These are phyloP conservation scores for Anoplophora glabripennis DNA, from an alignment of 1,140 invertebrate genomes.

Conservation along the genomic window DNA sequence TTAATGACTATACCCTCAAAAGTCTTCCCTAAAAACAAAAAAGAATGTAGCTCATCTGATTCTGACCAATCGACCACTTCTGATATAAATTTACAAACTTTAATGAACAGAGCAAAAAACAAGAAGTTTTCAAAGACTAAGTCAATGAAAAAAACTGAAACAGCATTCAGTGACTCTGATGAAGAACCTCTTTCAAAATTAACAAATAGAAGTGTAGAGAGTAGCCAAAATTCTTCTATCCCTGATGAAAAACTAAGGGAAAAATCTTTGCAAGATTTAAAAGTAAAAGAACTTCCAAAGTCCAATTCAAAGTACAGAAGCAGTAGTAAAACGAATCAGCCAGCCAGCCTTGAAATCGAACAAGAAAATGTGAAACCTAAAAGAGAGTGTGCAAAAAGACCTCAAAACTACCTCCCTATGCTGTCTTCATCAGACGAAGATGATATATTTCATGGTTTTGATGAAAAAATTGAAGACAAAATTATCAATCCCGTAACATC, in stretches of 20 bases:
- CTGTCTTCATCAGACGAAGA: conserved; percentile 50
- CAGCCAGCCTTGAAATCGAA: neutral
- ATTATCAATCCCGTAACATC: conserved; percentile 24
- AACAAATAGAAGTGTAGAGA: conserved; percentile 29
- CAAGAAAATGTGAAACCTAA: conserved; percentile 37
- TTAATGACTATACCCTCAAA: neutral
- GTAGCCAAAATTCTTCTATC: conserved; percentile 9
- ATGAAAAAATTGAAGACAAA: conserved; percentile 21
- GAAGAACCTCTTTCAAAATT: conserved; percentile 58
- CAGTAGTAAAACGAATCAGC: conserved; percentile 5
- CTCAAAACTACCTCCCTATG: conserved; percentile 46
- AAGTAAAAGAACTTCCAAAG: conserved; percentile 13
- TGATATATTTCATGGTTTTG: conserved; percentile 56
- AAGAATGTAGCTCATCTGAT: conserved; percentile 19
- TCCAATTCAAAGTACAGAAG: neutral
- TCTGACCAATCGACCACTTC: conserved; percentile 39
- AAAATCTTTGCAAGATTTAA: neutral
- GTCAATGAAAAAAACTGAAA: conserved; percentile 20
- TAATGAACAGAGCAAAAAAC: conserved; percentile 21
- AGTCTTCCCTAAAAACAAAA: conserved; percentile 8
- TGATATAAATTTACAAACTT: conserved; percentile 28
- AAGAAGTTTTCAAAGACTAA: conserved; percentile 35
- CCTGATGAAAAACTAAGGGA: conserved; percentile 17
- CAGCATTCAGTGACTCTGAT: conserved; percentile 58
- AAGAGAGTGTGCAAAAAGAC: conserved; percentile 43